A percentile compares a stretch with the other conserved stretches of the same genome.
Conservation (phyloP, 2,797 vertebrate species). For the Margarornis squamiger region DNA sequence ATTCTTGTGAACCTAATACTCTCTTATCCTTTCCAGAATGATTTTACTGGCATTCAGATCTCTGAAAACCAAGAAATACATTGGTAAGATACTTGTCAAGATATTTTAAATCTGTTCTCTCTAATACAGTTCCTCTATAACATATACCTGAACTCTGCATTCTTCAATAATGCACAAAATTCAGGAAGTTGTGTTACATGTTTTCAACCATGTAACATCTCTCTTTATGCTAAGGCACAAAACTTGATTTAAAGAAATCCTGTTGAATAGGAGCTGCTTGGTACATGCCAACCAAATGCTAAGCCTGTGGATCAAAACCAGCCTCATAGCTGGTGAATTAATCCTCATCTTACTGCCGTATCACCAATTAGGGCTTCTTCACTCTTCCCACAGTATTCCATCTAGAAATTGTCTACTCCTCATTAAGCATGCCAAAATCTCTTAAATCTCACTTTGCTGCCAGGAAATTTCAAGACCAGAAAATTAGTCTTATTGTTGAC, state of each 20-base stretch:
- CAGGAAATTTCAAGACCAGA: neutral
- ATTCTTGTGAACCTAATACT: conserved; percentile 22
- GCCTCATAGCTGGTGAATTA: neutral
- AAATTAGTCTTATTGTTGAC: conserved; percentile 3
- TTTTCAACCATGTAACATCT: neutral
- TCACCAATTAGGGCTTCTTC: conserved; percentile 3
- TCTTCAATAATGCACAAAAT: conserved; percentile 15
- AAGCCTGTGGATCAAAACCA: neutral
- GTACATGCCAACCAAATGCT: neutral
- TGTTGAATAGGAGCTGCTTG: neutral
- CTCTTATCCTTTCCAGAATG: conserved; percentile 55
- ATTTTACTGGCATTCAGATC: conserved; percentile 48
- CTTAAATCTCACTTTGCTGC: conserved; percentile 28
- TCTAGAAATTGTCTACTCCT: conserved; percentile 6
- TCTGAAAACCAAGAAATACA: conserved; percentile 40
- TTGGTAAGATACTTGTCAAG: conserved; percentile 35
- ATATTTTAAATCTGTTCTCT: conserved; percentile 20
- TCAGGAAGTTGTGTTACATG: neutral
- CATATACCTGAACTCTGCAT: neutral
- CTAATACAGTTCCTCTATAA: conserved; percentile 8
- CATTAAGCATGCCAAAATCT: conserved; percentile 35
- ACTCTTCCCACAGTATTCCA: neutral
- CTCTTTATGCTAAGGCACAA: neutral
- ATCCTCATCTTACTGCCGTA: neutral
- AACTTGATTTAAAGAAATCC: neutral